Evolutionary conservation across 1,140 invertebrate species (phyloP).

Genomic region (Anastatus disparis): DNA sequence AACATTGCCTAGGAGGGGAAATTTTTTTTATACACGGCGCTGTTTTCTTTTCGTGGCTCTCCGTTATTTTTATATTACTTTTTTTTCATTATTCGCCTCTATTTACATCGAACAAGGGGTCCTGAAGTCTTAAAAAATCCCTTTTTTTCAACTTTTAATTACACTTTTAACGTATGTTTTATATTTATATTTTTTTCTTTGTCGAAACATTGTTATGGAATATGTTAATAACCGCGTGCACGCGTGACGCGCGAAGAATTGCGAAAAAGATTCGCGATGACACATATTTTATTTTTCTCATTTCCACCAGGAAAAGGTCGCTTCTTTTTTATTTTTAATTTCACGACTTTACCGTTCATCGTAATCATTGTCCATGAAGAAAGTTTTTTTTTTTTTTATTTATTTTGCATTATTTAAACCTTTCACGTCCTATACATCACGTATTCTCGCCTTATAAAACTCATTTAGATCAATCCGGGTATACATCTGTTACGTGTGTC

Average conservation of each 20-base stretch:
- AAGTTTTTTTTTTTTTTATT: conserved; percentile 23
- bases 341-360: conserved; percentile 11
- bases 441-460: conserved; percentile 26
- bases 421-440: conserved; percentile 37
- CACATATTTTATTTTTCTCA: conserved; percentile 16
- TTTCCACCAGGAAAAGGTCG: conserved; percentile 36
- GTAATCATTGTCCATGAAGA: conserved; percentile 36
- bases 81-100: no score
- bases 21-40: conserved; percentile 28
- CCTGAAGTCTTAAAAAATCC: conserved; percentile 36
- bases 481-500: conserved; percentile 1
- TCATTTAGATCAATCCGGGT: conserved; percentile 33
- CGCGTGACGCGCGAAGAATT: conserved; percentile 37
- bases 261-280: conserved; percentile 39
- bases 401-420: conserved; percentile 29
- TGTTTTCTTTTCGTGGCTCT: conserved; percentile 18
- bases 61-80: conserved; percentile 7
- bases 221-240: conserved; percentile 32
- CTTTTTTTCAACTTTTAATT: conserved; percentile 26
- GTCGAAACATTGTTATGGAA: conserved; percentile 14
- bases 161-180: no score
- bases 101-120: conserved; percentile 40
- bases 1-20: conserved; percentile 38
- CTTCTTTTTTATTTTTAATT: conserved; percentile 21
- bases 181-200: no score